These are phyloP conservation scores for Hafferia zeledoni DNA, from an alignment of 2,797 vertebrate genomes.

Conservation along the genomic window DNA sequence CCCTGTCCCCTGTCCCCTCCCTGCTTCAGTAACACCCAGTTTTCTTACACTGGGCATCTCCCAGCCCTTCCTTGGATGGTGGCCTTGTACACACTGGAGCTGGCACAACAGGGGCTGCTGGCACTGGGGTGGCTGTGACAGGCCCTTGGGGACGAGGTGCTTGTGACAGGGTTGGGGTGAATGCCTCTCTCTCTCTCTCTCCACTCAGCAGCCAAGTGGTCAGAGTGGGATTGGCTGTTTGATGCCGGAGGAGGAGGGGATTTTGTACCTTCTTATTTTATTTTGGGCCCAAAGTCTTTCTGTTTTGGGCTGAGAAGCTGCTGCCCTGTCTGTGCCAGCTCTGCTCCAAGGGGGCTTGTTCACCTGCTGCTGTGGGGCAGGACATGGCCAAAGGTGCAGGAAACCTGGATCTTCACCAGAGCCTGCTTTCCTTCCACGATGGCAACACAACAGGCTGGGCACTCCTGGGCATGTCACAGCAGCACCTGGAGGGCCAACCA, in stretches of 20 bases:
- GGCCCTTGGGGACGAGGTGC: not conserved
- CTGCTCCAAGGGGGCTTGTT: not conserved
- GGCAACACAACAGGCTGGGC: rapidly evolving
- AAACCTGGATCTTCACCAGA: not conserved
- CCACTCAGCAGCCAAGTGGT: not conserved
- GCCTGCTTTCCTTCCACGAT: not conserved
- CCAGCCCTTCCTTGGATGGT: not conserved
- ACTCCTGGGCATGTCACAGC: not conserved
- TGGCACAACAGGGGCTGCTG: not conserved
- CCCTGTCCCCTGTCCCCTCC: not conserved
- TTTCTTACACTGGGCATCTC: not conserved
- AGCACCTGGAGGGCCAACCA: not conserved
- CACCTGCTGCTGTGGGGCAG: not conserved
- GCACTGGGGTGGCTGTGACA: not conserved
- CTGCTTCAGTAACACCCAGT: not conserved
- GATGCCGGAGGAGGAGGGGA: not conserved
- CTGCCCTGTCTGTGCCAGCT: not conserved
- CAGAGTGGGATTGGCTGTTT: not conserved
- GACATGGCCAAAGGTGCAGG: not conserved
- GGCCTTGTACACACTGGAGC: not conserved
- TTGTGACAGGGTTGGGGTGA: not conserved
- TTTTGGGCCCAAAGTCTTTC: not conserved
- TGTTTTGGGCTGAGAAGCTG: not conserved
- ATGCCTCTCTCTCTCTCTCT: not conserved
- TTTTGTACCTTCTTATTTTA: not conserved